Percentiles rank a stretch among this genome's conserved stretches.
These are phyloP conservation scores for Galeopsomyia nigrocyanea DNA, from an alignment of 2,888 invertebrate species.

Conservation along the genomic window DNA sequence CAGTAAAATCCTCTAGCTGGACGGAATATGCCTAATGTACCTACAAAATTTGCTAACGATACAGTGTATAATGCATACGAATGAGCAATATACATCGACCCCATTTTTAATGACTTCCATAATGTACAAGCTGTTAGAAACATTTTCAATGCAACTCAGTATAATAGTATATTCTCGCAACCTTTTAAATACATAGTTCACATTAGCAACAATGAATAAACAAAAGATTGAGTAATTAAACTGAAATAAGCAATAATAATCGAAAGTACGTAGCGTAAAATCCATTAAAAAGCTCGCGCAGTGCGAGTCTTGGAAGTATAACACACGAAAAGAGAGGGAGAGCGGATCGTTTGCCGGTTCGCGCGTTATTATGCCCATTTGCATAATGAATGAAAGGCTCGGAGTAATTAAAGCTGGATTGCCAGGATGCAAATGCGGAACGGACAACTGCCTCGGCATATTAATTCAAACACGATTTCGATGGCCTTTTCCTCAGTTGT, in stretches of 20 bases:
- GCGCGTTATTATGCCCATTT: conserved; percentile 62
- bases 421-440: conserved; percentile 57
- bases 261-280: conserved; percentile 1
- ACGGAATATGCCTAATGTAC: too few relatives aligned
- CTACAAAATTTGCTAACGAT: too few relatives aligned
- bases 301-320: conserved; percentile 22
- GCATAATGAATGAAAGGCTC: conserved; percentile 64
- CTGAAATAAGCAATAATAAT: conserved; percentile 11
- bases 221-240: neutral
- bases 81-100: too few relatives aligned
- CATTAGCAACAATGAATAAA: neutral
- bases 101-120: too few relatives aligned
- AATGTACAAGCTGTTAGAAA: too few relatives aligned
- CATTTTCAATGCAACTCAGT: too few relatives aligned
- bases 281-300: conserved; percentile 37
- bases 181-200: too few relatives aligned
- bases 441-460: conserved; percentile 56
- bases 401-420: conserved; percentile 62
- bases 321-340: conserved; percentile 28
- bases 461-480: conserved; percentile 52
- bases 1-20: too few relatives aligned
- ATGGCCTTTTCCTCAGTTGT: conserved; percentile 44
- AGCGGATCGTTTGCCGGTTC: conserved; percentile 59
- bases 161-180: too few relatives aligned
- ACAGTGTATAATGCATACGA: too few relatives aligned